Conservation (phyloP, 2,113 vertebrate genomes). For the Orycteropus afer region DNA sequence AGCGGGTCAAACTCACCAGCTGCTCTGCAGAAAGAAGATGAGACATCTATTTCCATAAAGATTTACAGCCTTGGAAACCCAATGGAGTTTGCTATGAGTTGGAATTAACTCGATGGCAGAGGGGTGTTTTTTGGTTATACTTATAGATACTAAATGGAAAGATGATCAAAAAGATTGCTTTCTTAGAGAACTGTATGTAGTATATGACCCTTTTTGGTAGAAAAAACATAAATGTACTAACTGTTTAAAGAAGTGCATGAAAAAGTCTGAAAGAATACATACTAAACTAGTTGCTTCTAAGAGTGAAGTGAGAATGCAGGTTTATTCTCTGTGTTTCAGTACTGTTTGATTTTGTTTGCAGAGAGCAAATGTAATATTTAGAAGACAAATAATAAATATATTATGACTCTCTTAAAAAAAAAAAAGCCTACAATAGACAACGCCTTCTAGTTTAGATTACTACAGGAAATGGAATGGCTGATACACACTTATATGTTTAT, state of each 20-base stretch:
- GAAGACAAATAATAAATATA: conserved; percentile 38
- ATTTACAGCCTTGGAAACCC: no score
- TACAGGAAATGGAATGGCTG: conserved; percentile 50
- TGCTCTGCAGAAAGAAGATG: no score
- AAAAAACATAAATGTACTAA: background rate
- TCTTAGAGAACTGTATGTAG: background rate
- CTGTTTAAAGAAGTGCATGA: background rate
- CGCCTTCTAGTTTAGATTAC: conserved; percentile 12
- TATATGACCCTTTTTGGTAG: background rate
- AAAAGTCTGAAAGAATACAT: background rate
- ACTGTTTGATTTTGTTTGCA: conserved; percentile 4
- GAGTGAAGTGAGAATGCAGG: background rate
- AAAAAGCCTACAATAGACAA: conserved; percentile 16
- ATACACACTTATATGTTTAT: conserved; percentile 56
- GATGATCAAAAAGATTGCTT: background rate
- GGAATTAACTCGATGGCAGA: no score
- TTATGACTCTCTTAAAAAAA: background rate
- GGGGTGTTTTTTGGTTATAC: no score
- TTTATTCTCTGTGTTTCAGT: background rate
- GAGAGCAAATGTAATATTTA: conserved; percentile 5
- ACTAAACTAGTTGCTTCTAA: background rate
- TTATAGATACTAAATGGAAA: background rate
- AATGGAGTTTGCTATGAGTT: no score
- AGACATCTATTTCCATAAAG: no score
- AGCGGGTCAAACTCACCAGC: no score